Evolutionary conservation across 2,797 vertebrate genomes (phyloP), one percentile per base, ranked within the genome.

Genomic region (Salmo trutta): DNA sequence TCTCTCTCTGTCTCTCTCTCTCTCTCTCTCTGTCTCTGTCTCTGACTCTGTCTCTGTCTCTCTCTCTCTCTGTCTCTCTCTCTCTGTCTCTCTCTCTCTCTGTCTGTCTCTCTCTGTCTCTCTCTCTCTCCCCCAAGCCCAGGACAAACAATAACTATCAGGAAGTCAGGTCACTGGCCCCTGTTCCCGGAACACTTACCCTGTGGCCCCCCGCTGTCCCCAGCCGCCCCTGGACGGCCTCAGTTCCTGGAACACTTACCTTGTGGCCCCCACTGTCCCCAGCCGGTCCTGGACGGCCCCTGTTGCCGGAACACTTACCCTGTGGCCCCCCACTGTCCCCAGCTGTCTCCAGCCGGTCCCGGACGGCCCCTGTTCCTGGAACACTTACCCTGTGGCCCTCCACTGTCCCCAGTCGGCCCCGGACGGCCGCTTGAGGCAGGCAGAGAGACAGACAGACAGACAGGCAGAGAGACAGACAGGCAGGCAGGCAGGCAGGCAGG

Each of bases 1-100:
- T 68, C 70, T 6, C 56, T 52, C 19, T 91, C 93, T 94, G 95
- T 94, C 93, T 93, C 89, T 94, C 85, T 85, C 84, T 72, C 77
- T 68, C 41, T 68, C 70, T 7, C 70, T 52, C 83, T 78, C 77
- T 76, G 71, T 73, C n/a, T n/a, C n/a, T n/a, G n/a, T n/a, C n/a
- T n/a, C n/a, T n/a, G n/a, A n/a, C n/a, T n/a, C n/a, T n/a, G n/a
- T n/a, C n/a, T n/a, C n/a, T n/a, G n/a, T n/a, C n/a, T n/a, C n/a
- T n/a, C n/a, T n/a, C n/a, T n/a, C n/a, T n/a, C n/a, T n/a, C n/a
- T n/a, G n/a, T n/a, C n/a, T n/a, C n/a, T n/a, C n/a, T n/a, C n/a
- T n/a, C n/a, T n/a, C n/a, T n/a, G n/a, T n/a, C n/a, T n/a, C n/a
- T n/a, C n/a, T n/a, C n/a, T n/a, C n/a, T n/a, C n/a, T n/a, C n/a